A percentile compares a stretch with the other conserved stretches of the same genome.
These are phyloP conservation scores for Desmodus rotundus DNA, from an alignment of 2,113 vertebrate genomes.

Conservation along the genomic window DNA sequence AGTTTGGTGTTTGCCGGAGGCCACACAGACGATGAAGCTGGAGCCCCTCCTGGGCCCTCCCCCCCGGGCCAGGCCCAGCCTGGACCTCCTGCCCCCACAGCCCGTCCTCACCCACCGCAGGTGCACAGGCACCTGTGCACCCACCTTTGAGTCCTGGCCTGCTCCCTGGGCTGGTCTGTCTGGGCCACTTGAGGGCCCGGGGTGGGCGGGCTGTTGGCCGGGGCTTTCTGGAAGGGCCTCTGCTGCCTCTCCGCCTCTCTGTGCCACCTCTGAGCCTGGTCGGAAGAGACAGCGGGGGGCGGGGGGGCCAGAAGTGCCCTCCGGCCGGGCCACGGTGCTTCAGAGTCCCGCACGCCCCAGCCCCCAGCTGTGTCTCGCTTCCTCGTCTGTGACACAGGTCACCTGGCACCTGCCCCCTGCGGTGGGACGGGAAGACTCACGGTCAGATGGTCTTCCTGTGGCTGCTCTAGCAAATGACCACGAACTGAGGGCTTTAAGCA, in stretches of 20 bases:
- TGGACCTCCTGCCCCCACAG: not conserved
- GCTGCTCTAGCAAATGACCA: not conserved
- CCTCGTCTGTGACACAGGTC: rapidly evolving
- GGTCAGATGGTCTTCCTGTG: not conserved
- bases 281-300: not conserved
- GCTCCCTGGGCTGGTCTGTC: not conserved
- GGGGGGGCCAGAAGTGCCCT: rapidly evolving
- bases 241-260: rapidly evolving
- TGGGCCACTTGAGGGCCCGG: not conserved
- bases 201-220: no score
- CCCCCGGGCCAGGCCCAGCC: not conserved
- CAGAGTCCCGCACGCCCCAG: not conserved
- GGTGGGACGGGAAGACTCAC: rapidly evolving
- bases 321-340: not conserved
- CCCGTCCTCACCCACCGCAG: not conserved
- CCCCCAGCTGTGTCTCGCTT: rapidly evolving
- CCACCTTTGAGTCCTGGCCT: not conserved
- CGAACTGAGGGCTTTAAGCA: rapidly evolving
- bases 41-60: not conserved
- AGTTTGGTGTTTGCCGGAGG: not conserved
- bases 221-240: not conserved
- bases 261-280: not conserved
- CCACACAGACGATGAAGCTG: not conserved
- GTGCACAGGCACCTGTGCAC: rapidly evolving
- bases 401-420: no score